A percentile compares a stretch with the other conserved stretches of the same genome.
These are phyloP conservation scores for Kradibia gibbosae DNA, from an alignment of 1,140 invertebrate species.

Conservation along the genomic window DNA sequence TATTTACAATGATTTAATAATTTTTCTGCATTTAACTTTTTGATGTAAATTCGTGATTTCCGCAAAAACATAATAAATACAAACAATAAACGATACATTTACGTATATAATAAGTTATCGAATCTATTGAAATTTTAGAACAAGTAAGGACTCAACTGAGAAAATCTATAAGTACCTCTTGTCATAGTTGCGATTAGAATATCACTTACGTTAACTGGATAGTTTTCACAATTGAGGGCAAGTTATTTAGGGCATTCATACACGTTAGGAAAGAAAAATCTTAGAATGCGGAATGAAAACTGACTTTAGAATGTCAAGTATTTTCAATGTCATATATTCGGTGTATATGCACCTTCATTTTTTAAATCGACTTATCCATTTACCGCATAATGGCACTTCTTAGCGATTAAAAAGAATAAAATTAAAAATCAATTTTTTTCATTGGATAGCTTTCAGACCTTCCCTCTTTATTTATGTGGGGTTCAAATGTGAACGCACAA, in stretches of 20 bases:
- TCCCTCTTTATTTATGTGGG: not conserved
- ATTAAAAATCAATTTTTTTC: not conserved
- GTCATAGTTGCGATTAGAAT: not conserved
- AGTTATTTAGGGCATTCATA: not conserved
- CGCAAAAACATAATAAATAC: too few species aligned
- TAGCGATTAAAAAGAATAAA: not conserved
- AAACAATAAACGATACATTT: too few species aligned
- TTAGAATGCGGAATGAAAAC: not conserved
- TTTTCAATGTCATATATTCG: not conserved
- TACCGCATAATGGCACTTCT: not conserved
- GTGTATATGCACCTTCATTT: not conserved
- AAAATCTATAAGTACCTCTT: slow-evolving; percentile 26
- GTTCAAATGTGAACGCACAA: too few species aligned
- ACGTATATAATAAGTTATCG: not conserved
- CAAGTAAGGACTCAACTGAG: not conserved
- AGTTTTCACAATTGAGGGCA: slow-evolving; percentile 32
- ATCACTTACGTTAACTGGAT: not conserved
- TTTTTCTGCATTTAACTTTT: too few species aligned
- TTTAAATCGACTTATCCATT: not conserved
- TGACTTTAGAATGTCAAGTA: not conserved
- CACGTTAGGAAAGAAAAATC: not conserved
- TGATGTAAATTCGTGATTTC: too few species aligned
- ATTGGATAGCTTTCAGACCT: not conserved
- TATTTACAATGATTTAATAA: too few species aligned
- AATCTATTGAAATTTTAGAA: not conserved